These are phyloP conservation scores for Lasioglossum lativentre DNA, from an alignment of 2,888 invertebrate genomes.

Conservation along the genomic window DNA sequence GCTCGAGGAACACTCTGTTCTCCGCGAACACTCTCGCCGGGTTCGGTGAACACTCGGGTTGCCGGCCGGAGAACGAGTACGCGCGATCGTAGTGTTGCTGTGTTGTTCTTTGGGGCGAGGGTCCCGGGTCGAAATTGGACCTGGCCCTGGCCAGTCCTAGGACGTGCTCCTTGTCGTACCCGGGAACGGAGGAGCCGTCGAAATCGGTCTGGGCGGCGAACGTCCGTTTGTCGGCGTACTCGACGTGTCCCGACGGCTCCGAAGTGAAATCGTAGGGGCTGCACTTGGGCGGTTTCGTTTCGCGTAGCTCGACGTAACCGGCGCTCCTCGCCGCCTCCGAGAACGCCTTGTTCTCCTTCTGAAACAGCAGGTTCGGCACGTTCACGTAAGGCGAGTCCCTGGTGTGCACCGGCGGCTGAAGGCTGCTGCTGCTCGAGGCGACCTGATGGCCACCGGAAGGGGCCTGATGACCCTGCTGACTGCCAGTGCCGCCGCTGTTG, in stretches of 20 bases:
- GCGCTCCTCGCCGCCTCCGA: constrained; percentile 77
- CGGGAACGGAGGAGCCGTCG: constrained; percentile 42
- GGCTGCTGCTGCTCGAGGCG: constrained; percentile 73
- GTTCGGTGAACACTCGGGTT: constrained; percentile 61
- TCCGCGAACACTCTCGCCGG: constrained; percentile 48
- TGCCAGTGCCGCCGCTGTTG: constrained; percentile 62
- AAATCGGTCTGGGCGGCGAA: constrained; percentile 75
- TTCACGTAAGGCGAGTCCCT: constrained; percentile 82
- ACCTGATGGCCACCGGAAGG: background rate
- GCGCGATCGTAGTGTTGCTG: constrained; percentile 73
- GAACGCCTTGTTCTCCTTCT: constrained; percentile 79
- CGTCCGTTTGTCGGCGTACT: constrained; percentile 78
- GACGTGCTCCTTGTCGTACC: constrained; percentile 70
- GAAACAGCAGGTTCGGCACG: constrained; percentile 79
- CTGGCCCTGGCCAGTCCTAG: constrained; percentile 57
- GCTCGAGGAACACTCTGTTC: constrained; percentile 67
- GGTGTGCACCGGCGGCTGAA: constrained; percentile 78
- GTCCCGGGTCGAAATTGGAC: constrained; percentile 70
- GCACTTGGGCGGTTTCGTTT: constrained; percentile 73
- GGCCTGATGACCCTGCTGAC: constrained; percentile 69
- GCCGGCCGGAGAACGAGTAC: constrained; percentile 73
- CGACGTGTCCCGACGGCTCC: constrained; percentile 82
- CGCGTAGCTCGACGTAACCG: constrained; percentile 81
- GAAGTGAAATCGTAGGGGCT: constrained; percentile 81
- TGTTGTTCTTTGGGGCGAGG: constrained; percentile 61